Base-by-base conservation (phyloP, 2,888 invertebrate species). In the Tetranychus truncatus region DNA sequence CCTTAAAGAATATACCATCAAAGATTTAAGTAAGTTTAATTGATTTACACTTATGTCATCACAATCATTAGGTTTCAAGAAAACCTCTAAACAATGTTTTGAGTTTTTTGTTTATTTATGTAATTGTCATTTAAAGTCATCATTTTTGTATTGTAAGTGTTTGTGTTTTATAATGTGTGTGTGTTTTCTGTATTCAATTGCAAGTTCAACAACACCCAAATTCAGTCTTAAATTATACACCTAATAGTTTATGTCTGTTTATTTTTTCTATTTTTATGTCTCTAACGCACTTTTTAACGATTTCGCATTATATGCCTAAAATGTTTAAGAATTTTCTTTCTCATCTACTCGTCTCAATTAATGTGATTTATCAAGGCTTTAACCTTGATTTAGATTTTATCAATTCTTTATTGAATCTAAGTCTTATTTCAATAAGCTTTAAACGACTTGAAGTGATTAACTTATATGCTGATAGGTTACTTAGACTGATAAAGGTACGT, bases 1-100 rank as follows among this genome's bases (percentile, higher is more conserved):
- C 45, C 24, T 82, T 75, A 84, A 86, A 79, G 84, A 84, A 77
- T 87, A 85, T 81, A 86, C 86, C 76, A 83, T 89, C 75, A 85
- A 85, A 77, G 84, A 86, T 81, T 84, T 89, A 80, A 86, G 89
- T 89, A 24, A 55, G 73, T 73, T 55, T n/a, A 9, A 21, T 34
- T 72, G 34, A 34, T 34, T 34, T 34, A 5, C 34, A 34, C 34
- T 34, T 34, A 34, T 34, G 34, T 34, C 34, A 34, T 34, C 34
- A 34, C 34, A 34, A 34, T 34, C 34, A 34, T 34, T 34, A 34
- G 34, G 34, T 34, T 5, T 34, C 4, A 34, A 34, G 34, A 4
- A 34, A 34, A 34, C 34, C 34, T 4, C 34, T 34, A 34, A 34
- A 34, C 34, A 34, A 34, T 34, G 34, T 34, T 34, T 34, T 34